These are phyloP conservation scores for Diploptera punctata DNA, from an alignment of 2,888 invertebrate species.

Conservation along the genomic window DNA sequence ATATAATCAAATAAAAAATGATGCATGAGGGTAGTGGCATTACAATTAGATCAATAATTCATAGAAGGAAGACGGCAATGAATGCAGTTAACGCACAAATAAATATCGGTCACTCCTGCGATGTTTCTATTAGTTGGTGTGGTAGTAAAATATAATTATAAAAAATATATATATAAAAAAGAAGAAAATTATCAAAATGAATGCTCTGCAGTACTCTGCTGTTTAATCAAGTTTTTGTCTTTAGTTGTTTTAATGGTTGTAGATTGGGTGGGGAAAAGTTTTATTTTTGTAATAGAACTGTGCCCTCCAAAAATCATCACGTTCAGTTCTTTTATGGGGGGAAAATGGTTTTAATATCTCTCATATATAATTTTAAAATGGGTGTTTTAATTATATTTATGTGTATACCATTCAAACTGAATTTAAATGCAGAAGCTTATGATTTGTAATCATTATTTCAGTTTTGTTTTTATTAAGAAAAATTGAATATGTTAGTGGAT, in stretches of 20 bases:
- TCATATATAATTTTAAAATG: not conserved
- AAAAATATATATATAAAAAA: not conserved
- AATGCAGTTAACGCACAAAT: constrained; percentile 17
- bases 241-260: constrained; percentile 15
- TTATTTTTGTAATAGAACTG: constrained; percentile 22
- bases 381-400: no score
- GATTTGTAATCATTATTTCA: not conserved
- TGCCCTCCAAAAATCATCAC: not conserved
- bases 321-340: not conserved
- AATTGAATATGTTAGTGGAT: not conserved
- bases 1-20: not conserved
- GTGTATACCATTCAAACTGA: no score
- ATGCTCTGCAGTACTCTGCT: constrained; percentile 11
- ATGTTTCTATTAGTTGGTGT: constrained; percentile 24
- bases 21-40: not conserved
- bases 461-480: not conserved
- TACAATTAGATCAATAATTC: not conserved
- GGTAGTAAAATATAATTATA: not conserved
- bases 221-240: not conserved
- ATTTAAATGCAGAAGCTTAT: no score
- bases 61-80: not conserved
- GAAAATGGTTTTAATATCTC: not conserved
- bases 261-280: constrained; percentile 7
- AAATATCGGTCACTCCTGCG: not conserved
- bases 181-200: not conserved